These are phyloP conservation scores for Hapalemur alaotrensis DNA, from an alignment of 2,797 vertebrate genomes.

Conservation along the genomic window DNA sequence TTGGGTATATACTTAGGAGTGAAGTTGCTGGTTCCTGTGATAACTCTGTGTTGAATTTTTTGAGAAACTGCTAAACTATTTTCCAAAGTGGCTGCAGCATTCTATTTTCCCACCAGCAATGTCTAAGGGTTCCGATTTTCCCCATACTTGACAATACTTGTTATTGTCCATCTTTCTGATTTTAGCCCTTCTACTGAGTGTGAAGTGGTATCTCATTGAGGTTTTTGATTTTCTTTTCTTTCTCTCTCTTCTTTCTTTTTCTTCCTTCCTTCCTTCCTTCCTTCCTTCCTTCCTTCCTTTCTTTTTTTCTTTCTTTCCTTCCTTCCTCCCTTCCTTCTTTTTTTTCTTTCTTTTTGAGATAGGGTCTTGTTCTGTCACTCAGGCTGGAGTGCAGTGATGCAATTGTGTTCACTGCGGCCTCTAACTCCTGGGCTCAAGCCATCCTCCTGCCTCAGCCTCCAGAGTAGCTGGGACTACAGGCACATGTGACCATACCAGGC, in stretches of 20 bases:
- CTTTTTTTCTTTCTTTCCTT: background rate
- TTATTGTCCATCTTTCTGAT: background rate
- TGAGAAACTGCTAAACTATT: background rate
- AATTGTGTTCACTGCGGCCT: background rate
- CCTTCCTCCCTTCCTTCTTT: no score
- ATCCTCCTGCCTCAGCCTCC: background rate
- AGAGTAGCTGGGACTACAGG: background rate
- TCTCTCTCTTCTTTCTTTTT: no score
- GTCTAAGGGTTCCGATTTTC: background rate
- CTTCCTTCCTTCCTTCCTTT: no score
- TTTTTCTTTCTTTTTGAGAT: background rate
- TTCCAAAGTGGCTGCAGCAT: background rate
- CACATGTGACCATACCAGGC: rapidly evolving
- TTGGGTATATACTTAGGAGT: background rate
- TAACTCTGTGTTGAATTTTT: background rate
- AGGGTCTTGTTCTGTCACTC: background rate
- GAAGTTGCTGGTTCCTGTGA: background rate
- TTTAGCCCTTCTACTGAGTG: background rate
- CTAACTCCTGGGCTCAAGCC: background rate
- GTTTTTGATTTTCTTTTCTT: background rate
- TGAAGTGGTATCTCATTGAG: background rate
- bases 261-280: no score
- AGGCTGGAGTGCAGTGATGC: background rate
- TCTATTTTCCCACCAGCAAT: background rate
- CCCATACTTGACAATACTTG: background rate